A percentile compares a stretch with the other conserved stretches of the same genome.
Conservation (phyloP, 2,888 invertebrate species). For the Drepanosiphum platanoidis region DNA sequence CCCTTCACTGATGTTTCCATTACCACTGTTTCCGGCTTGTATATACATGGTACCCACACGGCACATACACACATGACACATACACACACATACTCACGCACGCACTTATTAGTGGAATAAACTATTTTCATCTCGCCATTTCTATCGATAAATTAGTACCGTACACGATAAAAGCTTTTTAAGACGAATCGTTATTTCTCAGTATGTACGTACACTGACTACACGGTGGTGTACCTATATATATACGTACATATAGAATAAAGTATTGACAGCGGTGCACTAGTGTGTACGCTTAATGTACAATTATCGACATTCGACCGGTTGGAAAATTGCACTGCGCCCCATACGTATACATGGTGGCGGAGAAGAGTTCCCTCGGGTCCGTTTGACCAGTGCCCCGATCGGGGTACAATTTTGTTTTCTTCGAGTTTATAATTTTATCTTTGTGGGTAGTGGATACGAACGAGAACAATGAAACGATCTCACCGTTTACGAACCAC, state of each 20-base stretch:
- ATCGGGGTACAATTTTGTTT: not conserved
- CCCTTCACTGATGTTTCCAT: slow-evolving; percentile 5
- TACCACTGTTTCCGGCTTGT: slow-evolving; percentile 29
- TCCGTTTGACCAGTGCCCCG: not conserved
- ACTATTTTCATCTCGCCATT: not conserved
- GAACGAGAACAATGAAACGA: not conserved
- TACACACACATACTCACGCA: not conserved
- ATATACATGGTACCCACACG: too few species aligned
- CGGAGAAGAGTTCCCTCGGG: not conserved
- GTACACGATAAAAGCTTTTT: not conserved
- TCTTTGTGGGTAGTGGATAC: too few species aligned
- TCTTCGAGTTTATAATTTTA: not conserved
- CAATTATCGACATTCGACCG: not conserved
- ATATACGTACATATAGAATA: too few species aligned
- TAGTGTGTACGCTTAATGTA: not conserved
- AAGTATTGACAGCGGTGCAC: not conserved
- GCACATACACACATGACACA: not conserved
- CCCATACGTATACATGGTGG: too few species aligned
- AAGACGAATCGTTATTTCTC: not conserved
- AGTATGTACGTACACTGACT: too few species aligned
- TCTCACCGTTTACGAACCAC: too few species aligned
- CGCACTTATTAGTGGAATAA: slow-evolving; percentile 2
- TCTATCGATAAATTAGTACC: slow-evolving; percentile 23
- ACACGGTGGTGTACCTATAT: too few species aligned
- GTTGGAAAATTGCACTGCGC: not conserved